phyloP scores from a whole-genome alignment of 2,797 vertebrate species.

The Orientallactaga sibirica region DNA sequence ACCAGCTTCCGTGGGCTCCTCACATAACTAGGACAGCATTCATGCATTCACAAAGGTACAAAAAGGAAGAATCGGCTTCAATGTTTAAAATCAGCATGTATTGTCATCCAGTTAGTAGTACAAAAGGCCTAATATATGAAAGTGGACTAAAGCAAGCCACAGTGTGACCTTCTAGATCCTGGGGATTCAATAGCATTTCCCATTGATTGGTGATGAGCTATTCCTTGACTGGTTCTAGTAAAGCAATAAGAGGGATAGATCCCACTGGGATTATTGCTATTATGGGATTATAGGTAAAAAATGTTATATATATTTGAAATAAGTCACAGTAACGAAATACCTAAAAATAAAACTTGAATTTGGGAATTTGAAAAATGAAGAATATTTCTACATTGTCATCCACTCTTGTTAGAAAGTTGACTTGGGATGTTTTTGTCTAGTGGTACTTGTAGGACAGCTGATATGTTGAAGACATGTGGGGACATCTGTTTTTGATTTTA shows the following conservation, averaged over 20 bases:
- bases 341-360: conserved; percentile 55
- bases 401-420: not conserved
- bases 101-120: conserved; percentile 36
- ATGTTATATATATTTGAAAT: not conserved
- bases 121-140: conserved; percentile 27
- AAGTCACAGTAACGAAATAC: not conserved
- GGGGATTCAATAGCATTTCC: conserved; percentile 22
- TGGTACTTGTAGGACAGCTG: not conserved
- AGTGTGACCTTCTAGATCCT: conserved; percentile 8
- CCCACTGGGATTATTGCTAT: not conserved
- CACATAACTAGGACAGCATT: not conserved
- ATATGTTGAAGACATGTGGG: not conserved
- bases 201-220: not conserved
- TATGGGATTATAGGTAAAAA: not conserved
- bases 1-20: not conserved
- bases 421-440: not conserved
- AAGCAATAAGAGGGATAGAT: not conserved
- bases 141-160: not conserved
- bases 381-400: not conserved
- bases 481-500: conserved; percentile 45
- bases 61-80: conserved; percentile 17
- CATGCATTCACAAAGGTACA: not conserved
- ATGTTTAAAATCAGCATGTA: conserved; percentile 15
- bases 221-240: conserved; percentile 13
- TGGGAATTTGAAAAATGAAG: not conserved